A percentile compares a stretch with the other conserved stretches of the same genome.
These are phyloP conservation scores for Myrmophylax atrothorax DNA, from an alignment of 2,113 vertebrate species.

Conservation along the genomic window DNA sequence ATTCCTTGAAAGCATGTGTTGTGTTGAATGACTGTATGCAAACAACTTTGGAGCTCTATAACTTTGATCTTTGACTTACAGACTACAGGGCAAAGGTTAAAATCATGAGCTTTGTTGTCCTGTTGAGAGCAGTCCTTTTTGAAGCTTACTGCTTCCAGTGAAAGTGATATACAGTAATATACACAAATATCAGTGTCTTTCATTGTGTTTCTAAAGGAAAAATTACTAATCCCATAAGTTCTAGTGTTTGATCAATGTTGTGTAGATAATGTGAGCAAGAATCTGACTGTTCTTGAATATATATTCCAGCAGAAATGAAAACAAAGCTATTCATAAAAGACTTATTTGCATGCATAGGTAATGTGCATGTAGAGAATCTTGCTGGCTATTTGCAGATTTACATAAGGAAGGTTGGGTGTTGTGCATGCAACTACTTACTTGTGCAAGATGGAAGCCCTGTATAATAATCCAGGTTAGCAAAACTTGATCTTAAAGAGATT, in stretches of 20 bases:
- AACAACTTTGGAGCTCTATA: constrained; percentile 52
- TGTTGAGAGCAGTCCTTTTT: constrained; percentile 49
- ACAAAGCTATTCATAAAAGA: not conserved
- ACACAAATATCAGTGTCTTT: constrained; percentile 63
- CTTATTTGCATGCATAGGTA: not conserved
- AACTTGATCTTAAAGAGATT: not conserved
- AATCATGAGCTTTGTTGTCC: constrained; percentile 42
- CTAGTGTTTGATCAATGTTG: not conserved
- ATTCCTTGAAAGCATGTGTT: constrained; percentile 60
- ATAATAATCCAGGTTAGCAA: not conserved
- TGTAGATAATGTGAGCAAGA: not conserved
- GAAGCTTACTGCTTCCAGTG: constrained; percentile 58
- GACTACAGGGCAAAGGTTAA: constrained; percentile 62
- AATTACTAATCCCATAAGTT: constrained; percentile 35
- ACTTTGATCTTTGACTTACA: constrained; percentile 71
- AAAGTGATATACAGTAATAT: constrained; percentile 41
- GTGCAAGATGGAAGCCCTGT: not conserved
- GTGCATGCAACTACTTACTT: not conserved
- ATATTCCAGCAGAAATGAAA: not conserved
- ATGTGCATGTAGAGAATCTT: not conserved
- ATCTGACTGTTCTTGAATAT: not conserved
- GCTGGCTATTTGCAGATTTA: not conserved
- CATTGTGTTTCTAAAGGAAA: constrained; percentile 29
- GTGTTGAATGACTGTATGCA: constrained; percentile 12
- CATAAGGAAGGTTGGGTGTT: not conserved